Base-by-base conservation (phyloP, 2,113 vertebrate genomes). In the Podocnemis expansa region DNA sequence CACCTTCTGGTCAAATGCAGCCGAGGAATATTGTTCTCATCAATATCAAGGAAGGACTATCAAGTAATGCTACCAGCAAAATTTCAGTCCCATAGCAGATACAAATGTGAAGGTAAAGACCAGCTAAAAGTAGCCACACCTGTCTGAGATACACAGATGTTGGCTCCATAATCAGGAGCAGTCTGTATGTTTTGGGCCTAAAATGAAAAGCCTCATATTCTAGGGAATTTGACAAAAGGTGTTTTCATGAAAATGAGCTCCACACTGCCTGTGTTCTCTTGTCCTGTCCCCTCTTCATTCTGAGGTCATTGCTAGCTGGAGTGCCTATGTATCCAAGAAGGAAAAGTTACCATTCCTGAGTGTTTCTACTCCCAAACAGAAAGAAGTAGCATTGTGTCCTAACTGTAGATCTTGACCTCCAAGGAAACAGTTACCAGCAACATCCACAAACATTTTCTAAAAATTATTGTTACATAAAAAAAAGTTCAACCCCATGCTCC, bases 1-100 rank as follows among this genome's bases (percentile, higher is more conserved):
- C 3, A 1, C 0, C 2, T n/a, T 34, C 84, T 0, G 0, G 31
- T 49, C 47, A 31, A 7, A 52, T 31, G 67, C 4, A 24, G 6
- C 51, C 76, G 43, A 38, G 82, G 83, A 67, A 6, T 41, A 45
- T 82, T 90, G 70, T 1, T 24, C 25, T 54, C 67, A 22, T 43
- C 43, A 1, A 0, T 27, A 43, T 0, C 0, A 41, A 89, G 90
- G 21, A 58, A 51, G 6, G 21, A 78, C 21, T 73, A 84, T 60
- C 22, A 89, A 34, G 9, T 12, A 75, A 14, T 4, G 38, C 24
- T 31, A 82, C 29, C 22, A 17, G 27, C 0, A 12, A 34, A 60
- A 16, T 67, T 21, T n/a, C 31, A 67, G 47, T 19, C 75, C 47
- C 1, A 0, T 22, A 17, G 25, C 41, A 45, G 7, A 25, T 47